A percentile compares a stretch with the other conserved stretches of the same genome.
These are phyloP conservation scores for Acropora yongei DNA, from an alignment of 64 coral and sea anemone genomes.

Conservation along the genomic window DNA sequence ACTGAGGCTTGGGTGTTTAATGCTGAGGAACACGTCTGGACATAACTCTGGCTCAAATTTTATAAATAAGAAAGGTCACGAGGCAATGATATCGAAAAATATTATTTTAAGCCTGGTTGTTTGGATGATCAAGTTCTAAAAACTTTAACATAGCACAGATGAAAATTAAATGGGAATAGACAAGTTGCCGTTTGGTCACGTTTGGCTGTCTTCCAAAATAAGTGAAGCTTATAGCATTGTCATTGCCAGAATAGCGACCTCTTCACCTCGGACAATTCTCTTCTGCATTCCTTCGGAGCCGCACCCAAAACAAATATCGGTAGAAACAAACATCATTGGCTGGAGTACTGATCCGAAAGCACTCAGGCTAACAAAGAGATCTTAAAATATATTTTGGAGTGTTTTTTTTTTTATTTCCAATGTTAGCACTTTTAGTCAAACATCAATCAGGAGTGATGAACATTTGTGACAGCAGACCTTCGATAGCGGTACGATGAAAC, in stretches of 20 bases:
- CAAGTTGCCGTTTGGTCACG: not conserved
- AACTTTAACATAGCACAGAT: constrained; percentile 2
- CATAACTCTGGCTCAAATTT: not conserved
- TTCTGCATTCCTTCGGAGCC: constrained; percentile 14
- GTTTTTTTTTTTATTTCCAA: not conserved
- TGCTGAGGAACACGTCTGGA: not conserved
- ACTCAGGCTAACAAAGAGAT: constrained; percentile 10
- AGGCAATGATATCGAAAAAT: not conserved
- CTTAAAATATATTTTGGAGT: constrained; percentile 36
- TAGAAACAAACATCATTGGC: not conserved
- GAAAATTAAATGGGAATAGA: not conserved
- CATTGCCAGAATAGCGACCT: not conserved
- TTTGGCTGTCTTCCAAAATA: constrained; percentile 3
- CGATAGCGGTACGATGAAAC: constrained; percentile 9
- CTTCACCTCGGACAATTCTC: not conserved
- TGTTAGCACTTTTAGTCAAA: not conserved
- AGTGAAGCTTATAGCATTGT: not conserved
- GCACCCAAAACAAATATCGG: constrained; percentile 37
- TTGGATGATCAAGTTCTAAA: not conserved
- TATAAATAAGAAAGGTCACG: not conserved
- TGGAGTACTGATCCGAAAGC: not conserved
- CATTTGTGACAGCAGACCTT: not conserved
- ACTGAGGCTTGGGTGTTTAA: not conserved
- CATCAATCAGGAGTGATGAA: constrained; percentile 34
- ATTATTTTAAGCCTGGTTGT: not conserved